These are phyloP conservation scores for Enhydra lutris DNA, from an alignment of 2,113 vertebrate species.

Conservation along the genomic window DNA sequence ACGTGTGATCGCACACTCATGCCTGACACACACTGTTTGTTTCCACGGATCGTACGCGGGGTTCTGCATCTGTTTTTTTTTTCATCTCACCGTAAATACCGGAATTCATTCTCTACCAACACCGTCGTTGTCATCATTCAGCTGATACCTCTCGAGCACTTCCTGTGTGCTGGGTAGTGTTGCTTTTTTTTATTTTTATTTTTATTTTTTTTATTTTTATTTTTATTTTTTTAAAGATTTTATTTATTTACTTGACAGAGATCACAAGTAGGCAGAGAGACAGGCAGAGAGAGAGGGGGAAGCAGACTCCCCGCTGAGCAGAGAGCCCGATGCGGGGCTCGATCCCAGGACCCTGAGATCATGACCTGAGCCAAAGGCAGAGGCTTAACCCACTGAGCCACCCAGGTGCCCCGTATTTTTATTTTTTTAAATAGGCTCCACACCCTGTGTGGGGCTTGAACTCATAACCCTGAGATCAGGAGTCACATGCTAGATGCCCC, in stretches of 20 bases:
- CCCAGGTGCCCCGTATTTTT: too few relatives aligned
- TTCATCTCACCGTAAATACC: not conserved
- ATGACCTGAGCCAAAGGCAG: too few relatives aligned
- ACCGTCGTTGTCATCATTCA: not conserved
- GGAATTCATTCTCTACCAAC: not conserved
- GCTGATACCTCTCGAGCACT: not conserved
- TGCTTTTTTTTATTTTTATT: not conserved
- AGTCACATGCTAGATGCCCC: not conserved
- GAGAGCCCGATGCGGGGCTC: too few relatives aligned
- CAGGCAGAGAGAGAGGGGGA: too few relatives aligned
- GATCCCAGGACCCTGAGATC: too few relatives aligned
- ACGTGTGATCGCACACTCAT: fast-evolving
- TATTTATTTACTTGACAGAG: too few relatives aligned
- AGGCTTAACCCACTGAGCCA: too few relatives aligned
- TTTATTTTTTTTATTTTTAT: not conserved
- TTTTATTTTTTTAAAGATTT: too few relatives aligned
- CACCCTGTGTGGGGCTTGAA: not conserved
- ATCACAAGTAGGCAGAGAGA: too few relatives aligned
- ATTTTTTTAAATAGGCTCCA: not conserved
- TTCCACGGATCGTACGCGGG: not conserved
- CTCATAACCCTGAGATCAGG: not conserved
- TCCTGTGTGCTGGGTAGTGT: not conserved
- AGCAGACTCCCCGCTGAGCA: too few relatives aligned
- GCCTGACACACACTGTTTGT: not conserved
- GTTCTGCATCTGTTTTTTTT: not conserved